Evolutionary conservation across 2,113 vertebrate species (phyloP), one percentile per base, ranked within the genome.

Genomic region (Alligator mississippiensis): DNA sequence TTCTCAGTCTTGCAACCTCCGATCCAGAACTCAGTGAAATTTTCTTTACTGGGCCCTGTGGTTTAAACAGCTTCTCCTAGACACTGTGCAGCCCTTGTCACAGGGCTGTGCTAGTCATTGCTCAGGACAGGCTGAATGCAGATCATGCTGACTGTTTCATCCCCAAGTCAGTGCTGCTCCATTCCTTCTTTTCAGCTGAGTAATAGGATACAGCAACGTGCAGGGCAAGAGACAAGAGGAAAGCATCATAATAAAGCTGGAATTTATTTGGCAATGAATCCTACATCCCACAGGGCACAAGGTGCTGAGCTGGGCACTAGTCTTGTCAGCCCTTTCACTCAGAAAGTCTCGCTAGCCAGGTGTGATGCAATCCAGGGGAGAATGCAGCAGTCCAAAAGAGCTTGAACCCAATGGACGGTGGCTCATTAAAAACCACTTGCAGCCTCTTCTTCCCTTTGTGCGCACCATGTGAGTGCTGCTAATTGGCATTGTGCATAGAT

Each of bases 361-460:
- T 72, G 38, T 12, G 13, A 72, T 12, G 30, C 34, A 24, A 21
- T 72, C 19, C 38, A 19, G 21, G 68, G 22, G 68, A 72, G 30
- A 34, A 18, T 38, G 34, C 30, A 18, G 34, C 19, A 38, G 68
- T 72, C 34, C 30, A 72, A 30, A 72, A 30, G 21, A 60, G 0
- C 13, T 57, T 79, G 84, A 82, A 58, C 89, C 90, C 87, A 59
- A 13, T 83, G 95, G 94, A 64, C 89, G 85, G 85, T 22, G 58
- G 22, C 72, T 82, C 62, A 3, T 61, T 64, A 62, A 75, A 82
- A 96, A 11, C n/a, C 55, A 84, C 19, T 80, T 61, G 28, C 70
- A 84, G 77, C 28, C 85, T n/a, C 72, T 9, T 59, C 68, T 85
- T 38, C 47, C 84, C 30, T 74, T 21, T 82, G 47, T 81, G 64